Percentiles rank a stretch among this genome's conserved stretches.
Conservation (phyloP, 1,140 invertebrate species). For the Heliconius nattereri region DNA sequence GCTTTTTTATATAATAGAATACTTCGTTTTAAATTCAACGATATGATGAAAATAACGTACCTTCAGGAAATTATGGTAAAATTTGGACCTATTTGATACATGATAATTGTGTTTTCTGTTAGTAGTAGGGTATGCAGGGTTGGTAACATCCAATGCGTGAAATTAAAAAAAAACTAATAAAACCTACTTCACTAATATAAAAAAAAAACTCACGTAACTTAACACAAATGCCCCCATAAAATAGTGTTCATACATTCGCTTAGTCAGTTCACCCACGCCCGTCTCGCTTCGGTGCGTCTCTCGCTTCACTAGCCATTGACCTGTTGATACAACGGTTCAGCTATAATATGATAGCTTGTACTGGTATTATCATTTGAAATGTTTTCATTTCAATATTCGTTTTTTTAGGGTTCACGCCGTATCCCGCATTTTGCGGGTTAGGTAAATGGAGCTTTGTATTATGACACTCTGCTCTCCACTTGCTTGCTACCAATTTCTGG, state of each 20-base stretch:
- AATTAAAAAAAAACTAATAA: not conserved
- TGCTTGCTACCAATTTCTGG: no score
- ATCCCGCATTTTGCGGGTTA: not conserved
- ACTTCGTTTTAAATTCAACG: not conserved
- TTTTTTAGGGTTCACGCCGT: not conserved
- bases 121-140: no score
- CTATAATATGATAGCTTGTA: constrained; percentile 2
- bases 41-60: not conserved
- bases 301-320: constrained; percentile 37
- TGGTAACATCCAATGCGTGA: no score
- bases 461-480: no score
- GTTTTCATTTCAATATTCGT: not conserved
- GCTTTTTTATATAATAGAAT: not conserved
- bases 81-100: no score
- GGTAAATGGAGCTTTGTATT: no score
- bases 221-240: not conserved
- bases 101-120: not conserved
- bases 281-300: constrained; percentile 21
- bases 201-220: not conserved
- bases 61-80: no score
- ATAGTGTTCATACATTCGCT: constrained; percentile 24
- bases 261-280: constrained; percentile 28
- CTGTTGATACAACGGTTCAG: constrained; percentile 39
- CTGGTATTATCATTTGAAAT: not conserved
- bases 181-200: not conserved